Percentiles rank a stretch among this genome's conserved stretches.
Evolutionary conservation across 2,113 vertebrate species (phyloP).

Genomic region (Hemiscyllium ocellatum): DNA sequence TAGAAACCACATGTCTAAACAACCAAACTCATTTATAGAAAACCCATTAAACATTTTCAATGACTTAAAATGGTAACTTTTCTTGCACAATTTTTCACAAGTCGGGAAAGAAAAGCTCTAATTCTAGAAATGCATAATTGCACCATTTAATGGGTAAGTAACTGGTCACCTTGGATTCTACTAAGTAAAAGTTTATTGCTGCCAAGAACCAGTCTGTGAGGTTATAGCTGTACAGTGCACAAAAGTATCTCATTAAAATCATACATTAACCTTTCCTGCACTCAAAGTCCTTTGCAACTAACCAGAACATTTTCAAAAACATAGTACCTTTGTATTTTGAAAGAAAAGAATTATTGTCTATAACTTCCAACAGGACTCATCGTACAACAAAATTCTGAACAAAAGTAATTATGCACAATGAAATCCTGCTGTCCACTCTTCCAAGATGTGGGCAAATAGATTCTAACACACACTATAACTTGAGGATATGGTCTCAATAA

Average conservation of each 20-base stretch:
- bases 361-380: background rate
- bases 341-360: background rate
- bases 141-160: background rate
- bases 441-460: background rate
- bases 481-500: background rate
- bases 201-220: background rate
- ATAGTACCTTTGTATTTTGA: slow-evolving; percentile 4
- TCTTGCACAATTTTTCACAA: background rate
- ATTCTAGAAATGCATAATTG: slow-evolving; percentile 5
- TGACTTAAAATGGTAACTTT: background rate
- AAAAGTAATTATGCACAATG: background rate
- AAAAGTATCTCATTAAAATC: slow-evolving; percentile 18
- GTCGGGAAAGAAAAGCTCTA: background rate
- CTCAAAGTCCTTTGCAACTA: slow-evolving; percentile 6
- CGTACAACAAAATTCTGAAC: background rate
- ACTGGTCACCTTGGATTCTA: slow-evolving; percentile 23
- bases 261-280: slow-evolving; percentile 4
- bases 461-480: background rate
- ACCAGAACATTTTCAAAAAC: slow-evolving; percentile 7
- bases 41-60: background rate
- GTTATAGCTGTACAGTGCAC: slow-evolving; percentile 12
- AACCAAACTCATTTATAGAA: slow-evolving; percentile 6
- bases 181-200: slow-evolving; percentile 15
- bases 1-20: background rate
- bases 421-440: no score